Percentiles rank a stretch among this genome's conserved stretches.
Evolutionary conservation across 2,113 vertebrate genomes (phyloP).

Genomic region (Rhizomys pruinosus): DNA sequence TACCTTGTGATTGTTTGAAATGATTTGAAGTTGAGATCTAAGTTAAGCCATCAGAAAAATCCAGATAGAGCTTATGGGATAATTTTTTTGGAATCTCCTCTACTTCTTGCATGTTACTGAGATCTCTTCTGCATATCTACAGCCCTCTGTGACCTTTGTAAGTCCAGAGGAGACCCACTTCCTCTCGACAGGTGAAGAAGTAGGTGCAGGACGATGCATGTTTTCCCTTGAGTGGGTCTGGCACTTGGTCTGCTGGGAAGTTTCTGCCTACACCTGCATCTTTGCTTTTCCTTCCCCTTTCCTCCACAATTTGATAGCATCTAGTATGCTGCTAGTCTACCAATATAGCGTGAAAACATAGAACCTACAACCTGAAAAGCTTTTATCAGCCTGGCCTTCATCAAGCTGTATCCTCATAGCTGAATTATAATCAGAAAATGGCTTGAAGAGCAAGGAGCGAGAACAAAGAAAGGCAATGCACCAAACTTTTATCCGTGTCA

Average conservation of each 20-base stretch:
- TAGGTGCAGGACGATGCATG: background rate
- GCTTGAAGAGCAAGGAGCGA: conserved; percentile 54
- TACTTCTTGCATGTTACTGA: background rate
- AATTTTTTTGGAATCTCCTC: background rate
- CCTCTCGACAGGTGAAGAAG: background rate
- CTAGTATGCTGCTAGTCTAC: background rate
- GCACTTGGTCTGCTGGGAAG: background rate
- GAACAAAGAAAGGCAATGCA: conserved; percentile 67
- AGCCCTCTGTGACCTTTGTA: background rate
- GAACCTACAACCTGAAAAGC: conserved; percentile 26
- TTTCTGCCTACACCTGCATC: background rate
- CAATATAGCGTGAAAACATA: conserved; percentile 46
- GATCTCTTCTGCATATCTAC: background rate
- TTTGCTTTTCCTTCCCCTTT: background rate
- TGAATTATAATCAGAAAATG: conserved; percentile 42
- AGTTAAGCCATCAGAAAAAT: background rate
- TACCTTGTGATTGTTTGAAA: background rate
- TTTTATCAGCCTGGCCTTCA: conserved; percentile 45
- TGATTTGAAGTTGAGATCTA: background rate
- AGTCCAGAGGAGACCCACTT: background rate
- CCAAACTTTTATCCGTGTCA: conserved; percentile 25
- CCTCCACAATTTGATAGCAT: background rate
- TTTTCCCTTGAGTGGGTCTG: background rate
- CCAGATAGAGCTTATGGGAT: background rate
- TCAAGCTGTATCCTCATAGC: background rate